Conservation (phyloP, 2,888 invertebrate species). For the Heliconius charithonia region DNA sequence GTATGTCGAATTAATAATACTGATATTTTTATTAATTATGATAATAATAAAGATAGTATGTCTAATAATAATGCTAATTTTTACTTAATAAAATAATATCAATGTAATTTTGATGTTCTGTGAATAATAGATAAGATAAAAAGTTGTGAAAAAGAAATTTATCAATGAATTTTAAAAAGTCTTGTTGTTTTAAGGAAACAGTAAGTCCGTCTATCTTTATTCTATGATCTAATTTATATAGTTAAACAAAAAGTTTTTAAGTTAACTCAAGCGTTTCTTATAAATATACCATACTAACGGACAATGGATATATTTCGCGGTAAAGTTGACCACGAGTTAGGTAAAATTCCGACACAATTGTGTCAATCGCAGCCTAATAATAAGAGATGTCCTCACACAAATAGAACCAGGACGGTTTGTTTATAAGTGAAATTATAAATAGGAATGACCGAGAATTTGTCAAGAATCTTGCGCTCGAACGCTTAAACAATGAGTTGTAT, state of each 20-base stretch:
- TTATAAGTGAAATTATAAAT: constrained; percentile 45
- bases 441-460: constrained; percentile 42
- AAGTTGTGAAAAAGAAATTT: neutral
- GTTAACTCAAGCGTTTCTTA: neutral
- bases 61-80: neutral
- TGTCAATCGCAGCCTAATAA: constrained; percentile 33
- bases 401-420: constrained; percentile 26
- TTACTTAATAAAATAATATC: constrained; percentile 9
- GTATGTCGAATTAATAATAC: neutral
- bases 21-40: neutral
- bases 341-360: constrained; percentile 21
- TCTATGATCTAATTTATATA: neutral
- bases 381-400: constrained; percentile 30
- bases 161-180: neutral
- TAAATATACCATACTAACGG: neutral
- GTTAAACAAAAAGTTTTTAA: neutral
- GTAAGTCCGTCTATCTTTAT: neutral
- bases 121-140: constrained; percentile 12
- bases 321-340: constrained; percentile 14
- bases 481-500: constrained; percentile 35
- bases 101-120: neutral
- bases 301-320: constrained; percentile 7
- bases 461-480: constrained; percentile 37
- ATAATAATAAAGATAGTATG: neutral
- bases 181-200: neutral